These are phyloP conservation scores for Copidosoma floridanum DNA, from an alignment of 1,140 invertebrate species.

Conservation along the genomic window DNA sequence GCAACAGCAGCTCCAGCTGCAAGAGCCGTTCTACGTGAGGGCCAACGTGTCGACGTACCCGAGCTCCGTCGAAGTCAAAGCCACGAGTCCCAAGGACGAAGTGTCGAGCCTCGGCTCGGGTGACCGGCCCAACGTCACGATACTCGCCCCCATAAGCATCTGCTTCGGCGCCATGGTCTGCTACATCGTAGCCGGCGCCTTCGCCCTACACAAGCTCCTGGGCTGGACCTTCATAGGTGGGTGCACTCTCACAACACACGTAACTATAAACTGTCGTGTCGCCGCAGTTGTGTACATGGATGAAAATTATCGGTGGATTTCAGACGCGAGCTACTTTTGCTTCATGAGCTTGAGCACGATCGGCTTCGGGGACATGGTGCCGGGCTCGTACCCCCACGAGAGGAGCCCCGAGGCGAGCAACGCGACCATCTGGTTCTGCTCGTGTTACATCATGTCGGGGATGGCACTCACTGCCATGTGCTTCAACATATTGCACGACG, in stretches of 20 bases:
- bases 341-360: slow-evolving; percentile 92
- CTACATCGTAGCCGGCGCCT: slow-evolving; percentile 84
- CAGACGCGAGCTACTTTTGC: slow-evolving; percentile 90
- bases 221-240: slow-evolving; percentile 75
- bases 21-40: slow-evolving; percentile 78
- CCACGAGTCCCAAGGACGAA: slow-evolving; percentile 60
- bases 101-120: slow-evolving; percentile 52
- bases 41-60: slow-evolving; percentile 73
- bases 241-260: slow-evolving; percentile 2
- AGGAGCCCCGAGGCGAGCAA: slow-evolving; percentile 63
- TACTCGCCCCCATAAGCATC: slow-evolving; percentile 73
- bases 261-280: too few species aligned
- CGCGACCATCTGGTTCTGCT: slow-evolving; percentile 83
- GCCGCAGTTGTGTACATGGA: too few species aligned
- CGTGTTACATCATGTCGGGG: slow-evolving; percentile 92
- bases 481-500: slow-evolving; percentile 95
- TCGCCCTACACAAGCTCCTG: slow-evolving; percentile 82
- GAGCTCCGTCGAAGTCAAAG: slow-evolving; percentile 69
- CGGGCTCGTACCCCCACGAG: slow-evolving; percentile 65
- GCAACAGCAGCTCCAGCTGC: slow-evolving; percentile 63
- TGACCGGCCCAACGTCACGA: slow-evolving; percentile 68
- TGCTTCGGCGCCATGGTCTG: slow-evolving; percentile 77
- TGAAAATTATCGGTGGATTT: too few species aligned
- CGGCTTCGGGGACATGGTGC: slow-evolving; percentile 87
- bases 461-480: slow-evolving; percentile 97